Percentiles rank a stretch among this genome's conserved stretches.
Evolutionary conservation across 2,888 invertebrate species (phyloP).

Genomic region (Tipula unca): DNA sequence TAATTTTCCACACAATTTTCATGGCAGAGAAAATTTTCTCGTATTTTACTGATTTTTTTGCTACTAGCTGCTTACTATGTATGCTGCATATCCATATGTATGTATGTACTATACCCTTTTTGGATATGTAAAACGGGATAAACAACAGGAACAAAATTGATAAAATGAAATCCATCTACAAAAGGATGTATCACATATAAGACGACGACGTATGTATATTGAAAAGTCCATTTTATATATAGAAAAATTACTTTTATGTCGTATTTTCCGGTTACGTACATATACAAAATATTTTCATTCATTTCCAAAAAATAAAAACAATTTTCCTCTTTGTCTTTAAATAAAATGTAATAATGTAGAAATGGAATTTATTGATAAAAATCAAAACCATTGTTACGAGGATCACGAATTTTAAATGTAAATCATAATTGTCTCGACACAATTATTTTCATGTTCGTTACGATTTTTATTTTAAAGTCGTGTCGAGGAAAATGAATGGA

Average conservation of each 20-base stretch:
- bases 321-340: neutral
- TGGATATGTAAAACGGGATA: neutral
- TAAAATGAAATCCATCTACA: neutral
- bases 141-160: neutral
- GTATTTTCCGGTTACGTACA: neutral
- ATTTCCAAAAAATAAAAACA: neutral
- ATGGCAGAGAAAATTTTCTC: neutral
- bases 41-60: neutral
- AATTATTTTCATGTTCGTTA: neutral
- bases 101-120: neutral
- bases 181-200: neutral
- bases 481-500: neutral
- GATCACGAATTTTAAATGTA: conserved; percentile 14
- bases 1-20: conserved; percentile 9
- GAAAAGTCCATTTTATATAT: neutral
- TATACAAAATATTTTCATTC: neutral
- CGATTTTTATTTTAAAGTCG: neutral
- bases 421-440: conserved; percentile 14
- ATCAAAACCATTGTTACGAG: neutral
- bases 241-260: neutral
- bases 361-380: neutral
- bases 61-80: neutral
- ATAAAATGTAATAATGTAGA: neutral
- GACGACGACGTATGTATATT: neutral
- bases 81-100: neutral